phyloP scores from a whole-genome alignment of 2,797 vertebrate genomes.

The Megalops cyprinoides region DNA sequence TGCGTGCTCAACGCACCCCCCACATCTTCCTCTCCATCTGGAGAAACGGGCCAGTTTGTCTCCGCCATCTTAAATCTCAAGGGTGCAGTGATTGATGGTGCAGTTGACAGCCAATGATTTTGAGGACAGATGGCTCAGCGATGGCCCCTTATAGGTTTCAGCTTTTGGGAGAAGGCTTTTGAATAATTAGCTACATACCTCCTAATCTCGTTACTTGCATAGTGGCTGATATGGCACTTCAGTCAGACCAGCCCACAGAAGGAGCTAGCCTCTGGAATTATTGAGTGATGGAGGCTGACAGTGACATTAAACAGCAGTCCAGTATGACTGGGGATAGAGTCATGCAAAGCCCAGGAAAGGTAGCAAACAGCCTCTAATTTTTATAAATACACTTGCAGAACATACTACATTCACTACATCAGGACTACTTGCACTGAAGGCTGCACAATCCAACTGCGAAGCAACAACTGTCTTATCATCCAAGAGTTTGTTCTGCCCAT shows the following conservation, averaged over 20 bases:
- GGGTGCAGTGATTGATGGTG: background rate
- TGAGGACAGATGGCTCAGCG: conserved; percentile 5
- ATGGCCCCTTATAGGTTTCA: background rate
- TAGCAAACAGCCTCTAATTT: background rate
- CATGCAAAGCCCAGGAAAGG: background rate
- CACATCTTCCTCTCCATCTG: background rate
- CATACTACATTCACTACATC: background rate
- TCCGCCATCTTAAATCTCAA: conserved; percentile 21
- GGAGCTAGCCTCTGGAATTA: background rate
- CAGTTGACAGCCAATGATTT: conserved; percentile 2
- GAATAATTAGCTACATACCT: background rate
- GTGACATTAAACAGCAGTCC: background rate
- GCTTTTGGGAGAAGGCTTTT: background rate
- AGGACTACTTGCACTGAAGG: background rate
- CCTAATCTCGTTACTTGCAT: background rate
- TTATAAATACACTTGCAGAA: background rate
- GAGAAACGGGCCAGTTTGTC: background rate
- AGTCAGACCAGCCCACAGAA: background rate
- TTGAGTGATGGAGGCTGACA: background rate
- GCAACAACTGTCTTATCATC: background rate
- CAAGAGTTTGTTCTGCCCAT: background rate
- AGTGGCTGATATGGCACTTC: background rate
- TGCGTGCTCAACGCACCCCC: background rate
- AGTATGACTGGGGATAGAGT: background rate
- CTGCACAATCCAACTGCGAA: background rate